Evolutionary conservation across 2,888 invertebrate species (phyloP).

Genomic region (Polydesmus complanatus): DNA sequence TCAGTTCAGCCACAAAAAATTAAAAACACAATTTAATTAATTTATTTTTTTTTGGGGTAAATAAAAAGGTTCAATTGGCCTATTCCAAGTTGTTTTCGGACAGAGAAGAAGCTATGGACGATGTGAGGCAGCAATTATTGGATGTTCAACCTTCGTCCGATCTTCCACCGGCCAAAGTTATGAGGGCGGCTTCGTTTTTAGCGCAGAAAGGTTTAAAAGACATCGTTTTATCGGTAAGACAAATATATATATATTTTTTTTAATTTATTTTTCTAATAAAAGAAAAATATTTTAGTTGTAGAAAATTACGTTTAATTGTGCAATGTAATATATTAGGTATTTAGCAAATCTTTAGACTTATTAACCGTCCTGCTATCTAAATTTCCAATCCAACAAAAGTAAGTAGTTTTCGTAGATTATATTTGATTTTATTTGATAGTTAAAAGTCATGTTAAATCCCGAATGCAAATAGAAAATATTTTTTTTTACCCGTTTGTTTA

Average conservation of each 20-base stretch:
- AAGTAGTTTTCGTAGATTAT: neutral
- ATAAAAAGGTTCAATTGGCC: conserved; percentile 65
- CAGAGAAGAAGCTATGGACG: conserved; percentile 71
- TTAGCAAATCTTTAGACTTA: conserved; percentile 14
- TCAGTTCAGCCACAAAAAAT: neutral
- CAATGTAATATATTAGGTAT: conserved; percentile 15
- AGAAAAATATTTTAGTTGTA: no score
- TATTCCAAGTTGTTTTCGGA: conserved; percentile 80
- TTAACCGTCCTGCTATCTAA: conserved; percentile 15
- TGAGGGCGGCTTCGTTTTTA: conserved; percentile 62
- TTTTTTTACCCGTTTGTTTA: no score
- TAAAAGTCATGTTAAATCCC: conserved; percentile 26
- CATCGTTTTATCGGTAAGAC: conserved; percentile 45
- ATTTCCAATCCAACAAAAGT: conserved; percentile 16
- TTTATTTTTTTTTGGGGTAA: neutral
- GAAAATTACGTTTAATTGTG: no score
- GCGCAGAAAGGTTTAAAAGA: conserved; percentile 67
- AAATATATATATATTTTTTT: neutral
- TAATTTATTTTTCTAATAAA: no score
- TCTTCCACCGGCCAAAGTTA: conserved; percentile 54
- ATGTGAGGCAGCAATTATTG: conserved; percentile 41
- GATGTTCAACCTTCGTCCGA: conserved; percentile 29
- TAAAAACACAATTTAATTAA: no score
- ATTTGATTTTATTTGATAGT: conserved; percentile 1
- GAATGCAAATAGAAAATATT: no score